Base-by-base conservation (phyloP, 2,888 invertebrate species). In the Anorthoa munda region DNA sequence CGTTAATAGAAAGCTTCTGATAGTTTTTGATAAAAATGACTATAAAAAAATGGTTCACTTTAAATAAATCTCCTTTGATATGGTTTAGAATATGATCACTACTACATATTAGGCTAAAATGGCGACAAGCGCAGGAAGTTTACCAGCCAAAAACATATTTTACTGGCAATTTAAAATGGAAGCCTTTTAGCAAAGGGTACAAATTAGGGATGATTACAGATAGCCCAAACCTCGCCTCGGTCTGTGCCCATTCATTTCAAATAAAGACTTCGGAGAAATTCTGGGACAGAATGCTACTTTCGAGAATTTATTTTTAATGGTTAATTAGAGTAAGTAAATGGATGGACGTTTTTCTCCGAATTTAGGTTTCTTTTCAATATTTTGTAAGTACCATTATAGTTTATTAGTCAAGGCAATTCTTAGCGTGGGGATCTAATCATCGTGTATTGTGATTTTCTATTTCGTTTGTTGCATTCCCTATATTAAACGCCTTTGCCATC, bases 191-290 rank as follows among this genome's bases (percentile, higher is more conserved):
- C 2, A 61, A 66, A 66, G 68, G 56, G 60, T 66, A 56, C 31
- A 66, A 78, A 79, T 79, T 79, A 79, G 46, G 73, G 26, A 56
- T 68, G 61, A 68, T 78, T 68, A 68, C 73, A 79, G 46, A 73
- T 79, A 68, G 67, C 46, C 67, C 60, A 17, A 48, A 65, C 73
- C 61, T 56, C n/a, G 60, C 79, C 65, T 31, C 53, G 13, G 68
- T 68, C 15, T 13, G n/a, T 39, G 53, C 18, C 56, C 55, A 65
- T 73, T 78, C 17, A 78, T 63, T 71, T 56, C 50, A 65, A 76
- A 61, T 60, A 70, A 65, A 76, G 39, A 60, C 26, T 61, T 45
- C 13, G 58, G 48, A 39, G 26, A 63, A 70, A 53, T 39, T 76
- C 31, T 68, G 51, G 18, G 56, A 59, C 53, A 59, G 13, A 68